phyloP scores from a whole-genome alignment of 2,888 invertebrate genomes.

The Standfussiana lucernea region DNA sequence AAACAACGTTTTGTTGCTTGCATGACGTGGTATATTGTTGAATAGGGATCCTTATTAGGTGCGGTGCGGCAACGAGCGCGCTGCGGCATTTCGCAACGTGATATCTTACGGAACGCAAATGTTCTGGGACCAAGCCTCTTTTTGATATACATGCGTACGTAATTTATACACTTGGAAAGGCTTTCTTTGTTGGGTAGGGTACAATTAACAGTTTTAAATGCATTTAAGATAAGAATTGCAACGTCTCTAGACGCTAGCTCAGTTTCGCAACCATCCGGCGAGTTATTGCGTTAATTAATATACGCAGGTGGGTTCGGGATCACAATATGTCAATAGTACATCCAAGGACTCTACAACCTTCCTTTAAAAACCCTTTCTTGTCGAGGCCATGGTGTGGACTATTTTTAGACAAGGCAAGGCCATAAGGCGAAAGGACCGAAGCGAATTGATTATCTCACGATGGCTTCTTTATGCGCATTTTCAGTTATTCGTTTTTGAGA shows the following conservation, averaged over 20 bases:
- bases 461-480: conserved; percentile 7
- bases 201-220: not conserved
- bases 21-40: conserved; percentile 68
- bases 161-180: conserved; percentile 13
- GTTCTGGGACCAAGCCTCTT: conserved; percentile 29
- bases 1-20: conserved; percentile 56
- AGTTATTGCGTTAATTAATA: conserved; percentile 3
- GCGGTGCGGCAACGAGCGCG: conserved; percentile 65
- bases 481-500: conserved; percentile 1
- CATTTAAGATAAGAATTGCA: not conserved
- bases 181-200: not conserved
- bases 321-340: conserved; percentile 24
- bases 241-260: not conserved
- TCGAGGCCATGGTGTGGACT: conserved; percentile 34
- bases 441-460: conserved; percentile 30
- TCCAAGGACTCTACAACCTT: conserved; percentile 29
- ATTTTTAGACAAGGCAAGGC: conserved; percentile 41
- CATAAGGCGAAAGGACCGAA: conserved; percentile 13
- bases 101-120: conserved; percentile 51
- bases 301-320: conserved; percentile 18
- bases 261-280: not conserved
- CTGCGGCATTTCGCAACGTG: conserved; percentile 68
- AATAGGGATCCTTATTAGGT: conserved; percentile 76
- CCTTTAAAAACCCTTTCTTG: conserved; percentile 35
- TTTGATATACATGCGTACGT: conserved; percentile 15